phyloP scores from a whole-genome alignment of 2,888 invertebrate species.

The Cataglyphis rosenhaueri region DNA sequence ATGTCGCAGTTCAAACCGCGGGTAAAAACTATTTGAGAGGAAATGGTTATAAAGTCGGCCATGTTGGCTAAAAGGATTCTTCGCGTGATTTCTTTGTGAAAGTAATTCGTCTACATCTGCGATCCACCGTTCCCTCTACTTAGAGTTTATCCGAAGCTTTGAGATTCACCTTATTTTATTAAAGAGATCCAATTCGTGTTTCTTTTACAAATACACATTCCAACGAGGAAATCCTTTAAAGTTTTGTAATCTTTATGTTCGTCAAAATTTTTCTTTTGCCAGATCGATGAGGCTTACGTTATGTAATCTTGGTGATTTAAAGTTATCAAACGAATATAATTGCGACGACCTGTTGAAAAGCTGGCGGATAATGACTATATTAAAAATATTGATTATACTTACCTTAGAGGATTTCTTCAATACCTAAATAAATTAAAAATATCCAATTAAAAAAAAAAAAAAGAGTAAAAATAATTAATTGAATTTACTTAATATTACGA shows the following conservation, averaged over 20 bases:
- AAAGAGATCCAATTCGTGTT: constrained; percentile 46
- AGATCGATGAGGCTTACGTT: neutral
- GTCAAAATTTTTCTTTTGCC: neutral
- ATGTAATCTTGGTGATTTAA: neutral
- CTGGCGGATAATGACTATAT: neutral
- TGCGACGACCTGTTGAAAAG: constrained; percentile 2
- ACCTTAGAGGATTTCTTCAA: neutral
- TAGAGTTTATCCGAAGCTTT: constrained; percentile 6
- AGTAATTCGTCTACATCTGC: constrained; percentile 62
- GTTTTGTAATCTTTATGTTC: constrained; percentile 28
- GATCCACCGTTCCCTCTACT: constrained; percentile 25
- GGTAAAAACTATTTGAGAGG: constrained; percentile 56
- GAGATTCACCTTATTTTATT: constrained; percentile 47
- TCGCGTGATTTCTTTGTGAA: constrained; percentile 64
- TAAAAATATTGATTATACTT: neutral
- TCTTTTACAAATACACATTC: neutral
- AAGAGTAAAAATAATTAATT: neutral
- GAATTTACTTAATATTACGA: neutral
- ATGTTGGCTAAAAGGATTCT: constrained; percentile 44
- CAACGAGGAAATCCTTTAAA: neutral
- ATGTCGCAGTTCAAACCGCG: constrained; percentile 47
- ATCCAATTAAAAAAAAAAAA: neutral
- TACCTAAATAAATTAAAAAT: neutral
- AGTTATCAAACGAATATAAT: constrained; percentile 22
- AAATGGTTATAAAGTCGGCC: constrained; percentile 61